Percentiles rank a stretch among this genome's conserved stretches.
Conservation (phyloP, 2,113 vertebrate species). For the Gallinago media region DNA sequence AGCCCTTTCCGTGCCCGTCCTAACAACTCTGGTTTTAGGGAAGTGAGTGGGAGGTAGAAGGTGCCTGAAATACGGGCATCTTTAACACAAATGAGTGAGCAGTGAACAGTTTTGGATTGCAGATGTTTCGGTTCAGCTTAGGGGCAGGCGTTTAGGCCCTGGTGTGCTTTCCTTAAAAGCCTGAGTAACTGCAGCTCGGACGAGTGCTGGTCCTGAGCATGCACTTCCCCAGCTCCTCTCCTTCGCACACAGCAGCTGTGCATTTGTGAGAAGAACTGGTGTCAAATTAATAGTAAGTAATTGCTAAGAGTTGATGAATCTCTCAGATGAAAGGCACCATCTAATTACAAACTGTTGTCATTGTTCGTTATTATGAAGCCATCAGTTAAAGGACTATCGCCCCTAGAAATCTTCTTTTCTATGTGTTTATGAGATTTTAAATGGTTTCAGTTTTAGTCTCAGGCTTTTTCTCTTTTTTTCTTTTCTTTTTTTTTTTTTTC, state of each 20-base stretch:
- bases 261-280: background rate
- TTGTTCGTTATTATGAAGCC: background rate
- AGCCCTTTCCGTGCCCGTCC: background rate
- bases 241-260: background rate
- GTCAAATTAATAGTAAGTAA: constrained; percentile 1
- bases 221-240: background rate
- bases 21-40: background rate
- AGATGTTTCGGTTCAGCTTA: constrained; percentile 10
- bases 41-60: constrained; percentile 35
- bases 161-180: background rate
- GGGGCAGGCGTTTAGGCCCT: background rate
- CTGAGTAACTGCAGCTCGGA: background rate
- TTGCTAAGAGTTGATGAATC: background rate
- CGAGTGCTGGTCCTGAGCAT: background rate
- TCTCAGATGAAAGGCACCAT: background rate
- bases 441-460: background rate
- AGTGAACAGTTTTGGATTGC: background rate
- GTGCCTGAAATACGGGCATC: background rate
- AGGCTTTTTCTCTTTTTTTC: background rate
- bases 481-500: background rate
- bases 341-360: constrained; percentile 1
- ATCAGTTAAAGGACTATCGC: background rate
- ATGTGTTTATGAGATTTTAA: background rate
- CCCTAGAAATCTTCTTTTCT: background rate
- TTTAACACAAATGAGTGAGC: constrained; percentile 25